A percentile compares a stretch with the other conserved stretches of the same genome.
Conservation (phyloP, 1,140 invertebrate genomes). For the Centruroides vittatus region DNA sequence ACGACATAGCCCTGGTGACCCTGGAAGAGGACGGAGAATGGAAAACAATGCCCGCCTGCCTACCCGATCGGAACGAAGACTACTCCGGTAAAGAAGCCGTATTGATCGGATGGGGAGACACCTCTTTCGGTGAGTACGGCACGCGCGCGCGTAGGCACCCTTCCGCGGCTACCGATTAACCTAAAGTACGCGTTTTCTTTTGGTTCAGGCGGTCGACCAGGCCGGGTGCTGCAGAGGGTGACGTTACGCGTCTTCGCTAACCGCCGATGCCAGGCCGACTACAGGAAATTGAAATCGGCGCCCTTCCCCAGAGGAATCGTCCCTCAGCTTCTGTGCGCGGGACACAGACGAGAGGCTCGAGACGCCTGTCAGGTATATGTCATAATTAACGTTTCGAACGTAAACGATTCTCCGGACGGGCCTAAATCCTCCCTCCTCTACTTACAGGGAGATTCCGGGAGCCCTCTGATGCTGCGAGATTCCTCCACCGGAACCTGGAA, state of each 20-base stretch:
- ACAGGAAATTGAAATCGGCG: constrained; percentile 12
- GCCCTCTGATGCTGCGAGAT: constrained; percentile 25
- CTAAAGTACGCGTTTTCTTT: background rate
- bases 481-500: constrained; percentile 19
- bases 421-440: too few relatives aligned
- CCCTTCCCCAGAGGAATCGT: constrained; percentile 36
- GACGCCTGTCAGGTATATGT: constrained; percentile 56
- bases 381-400: too few relatives aligned
- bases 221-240: constrained; percentile 22
- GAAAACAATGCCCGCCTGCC: constrained; percentile 46
- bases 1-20: constrained; percentile 72
- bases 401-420: too few relatives aligned
- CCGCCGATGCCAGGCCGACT: constrained; percentile 21
- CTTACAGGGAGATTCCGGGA: constrained; percentile 34
- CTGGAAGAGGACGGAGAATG: constrained; percentile 68
- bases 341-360: constrained; percentile 49
- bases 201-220: constrained; percentile 2
- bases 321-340: constrained; percentile 55
- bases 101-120: constrained; percentile 67
- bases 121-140: constrained; percentile 3
- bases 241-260: constrained; percentile 23
- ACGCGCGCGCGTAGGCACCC: too few relatives aligned
- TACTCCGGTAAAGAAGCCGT: constrained; percentile 65
- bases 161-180: background rate
- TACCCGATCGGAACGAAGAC: constrained; percentile 46